phyloP scores from a whole-genome alignment of 2,113 vertebrate genomes.

The Meles meles region DNA sequence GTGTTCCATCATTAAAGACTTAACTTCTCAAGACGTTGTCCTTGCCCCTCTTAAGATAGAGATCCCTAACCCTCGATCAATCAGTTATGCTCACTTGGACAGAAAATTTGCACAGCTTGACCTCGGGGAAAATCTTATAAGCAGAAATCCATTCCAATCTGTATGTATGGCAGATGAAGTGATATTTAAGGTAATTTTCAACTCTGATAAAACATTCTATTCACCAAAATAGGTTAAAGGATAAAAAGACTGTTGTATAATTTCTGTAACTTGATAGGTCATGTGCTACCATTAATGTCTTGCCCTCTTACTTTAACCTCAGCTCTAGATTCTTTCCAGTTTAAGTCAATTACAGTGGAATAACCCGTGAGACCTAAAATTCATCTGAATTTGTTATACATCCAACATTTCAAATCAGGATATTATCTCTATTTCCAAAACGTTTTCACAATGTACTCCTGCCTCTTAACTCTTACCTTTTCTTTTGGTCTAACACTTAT shows the following conservation, averaged over 20 bases:
- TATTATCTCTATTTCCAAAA: background rate
- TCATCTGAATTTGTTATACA: background rate
- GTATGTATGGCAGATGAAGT: background rate
- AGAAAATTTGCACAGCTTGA: background rate
- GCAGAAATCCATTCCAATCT: background rate
- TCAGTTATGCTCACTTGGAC: no score
- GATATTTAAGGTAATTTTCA: slow-evolving; percentile 22
- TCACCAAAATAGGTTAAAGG: background rate
- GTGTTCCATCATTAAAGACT: background rate
- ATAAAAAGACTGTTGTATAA: background rate
- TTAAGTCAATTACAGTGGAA: background rate
- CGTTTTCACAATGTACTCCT: background rate
- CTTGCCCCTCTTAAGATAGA: background rate
- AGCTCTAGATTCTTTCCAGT: background rate
- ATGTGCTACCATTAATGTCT: background rate
- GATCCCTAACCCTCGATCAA: background rate
- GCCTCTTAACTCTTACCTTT: background rate
- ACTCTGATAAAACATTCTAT: background rate
- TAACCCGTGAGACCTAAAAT: background rate
- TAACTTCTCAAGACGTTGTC: background rate
- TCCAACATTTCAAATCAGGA: background rate
- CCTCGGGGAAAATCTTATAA: background rate
- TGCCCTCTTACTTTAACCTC: background rate
- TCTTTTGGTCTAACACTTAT: background rate
- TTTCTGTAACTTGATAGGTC: background rate